Base-by-base conservation (phyloP, 2,113 vertebrate genomes). In the Atherinomorus stipes region DNA sequence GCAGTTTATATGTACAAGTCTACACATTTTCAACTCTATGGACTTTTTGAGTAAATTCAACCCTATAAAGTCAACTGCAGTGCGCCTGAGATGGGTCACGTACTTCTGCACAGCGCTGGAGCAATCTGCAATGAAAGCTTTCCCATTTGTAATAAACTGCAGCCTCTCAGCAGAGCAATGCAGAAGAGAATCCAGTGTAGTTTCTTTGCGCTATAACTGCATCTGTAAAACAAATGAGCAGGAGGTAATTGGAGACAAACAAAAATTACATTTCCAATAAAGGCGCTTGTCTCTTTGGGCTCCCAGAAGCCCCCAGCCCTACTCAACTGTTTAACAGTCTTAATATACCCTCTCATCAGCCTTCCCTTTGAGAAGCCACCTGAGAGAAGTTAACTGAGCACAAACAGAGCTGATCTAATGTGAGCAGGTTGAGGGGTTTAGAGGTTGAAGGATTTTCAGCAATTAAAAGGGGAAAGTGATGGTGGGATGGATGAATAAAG, bases 191-290 rank as follows among this genome's bases (percentile, higher is more conserved):
- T 89, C 75, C 66, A 58, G 26, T 71, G 34, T 76, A 59, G 83
- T 80, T 80, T 71, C 64, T 75, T 69, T 67, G 76, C 71, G 34
- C 90, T 75, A 85, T 82, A 90, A 90, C 81, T 80, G 81, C 90
- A 81, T 89, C 76, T 78, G 85, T 92, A 90, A 90, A 94, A 93
- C 91, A 92, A 94, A 94, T 91, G 91, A 93, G 93, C 67, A 42
- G 87, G 89, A 89, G 92, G 91, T 93, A 94, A 93, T 93, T 93
- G 92, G 86, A 90, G 92, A 90, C 92, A 93, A 92, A 94, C 94
- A 93, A 93, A 94, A 94, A 94, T 93, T 93, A 92, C 90, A 94
- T 94, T 93, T 94, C 93, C 92, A 94, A 93, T 95, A 93, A 94
- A 93, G 90, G 89, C 72, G 90, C 65, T 80, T 84, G 86, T 91